Base-by-base conservation (phyloP, 2,888 invertebrate species). In the Uropetala carovei region DNA sequence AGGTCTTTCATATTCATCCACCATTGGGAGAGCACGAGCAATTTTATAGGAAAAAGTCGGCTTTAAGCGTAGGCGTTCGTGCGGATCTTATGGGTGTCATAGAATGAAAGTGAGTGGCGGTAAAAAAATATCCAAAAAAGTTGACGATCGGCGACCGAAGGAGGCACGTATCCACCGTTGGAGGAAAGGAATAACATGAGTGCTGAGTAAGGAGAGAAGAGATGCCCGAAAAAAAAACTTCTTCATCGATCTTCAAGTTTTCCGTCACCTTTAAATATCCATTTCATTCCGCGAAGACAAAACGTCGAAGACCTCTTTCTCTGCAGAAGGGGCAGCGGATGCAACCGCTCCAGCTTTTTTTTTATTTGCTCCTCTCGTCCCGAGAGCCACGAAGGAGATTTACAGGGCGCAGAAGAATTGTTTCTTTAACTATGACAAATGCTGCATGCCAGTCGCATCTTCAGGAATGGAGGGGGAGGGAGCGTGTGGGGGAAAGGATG, bases 401-500 rank as follows among this genome's bases (percentile, higher is more conserved):
- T 89, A 89, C 89, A 27, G 68, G 64, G 89, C 89, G 89, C 64
- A 68, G 64, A 64, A 43, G 89, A 89, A 89, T 89, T 68, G 89
- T 89, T 89, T n/a, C n/a, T 68, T 64, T 75, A 75, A 75, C 75
- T 89, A 89, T 89, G 89, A 89, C 89, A 89, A 89, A 89, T 89
- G 89, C 64, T n/a, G 89, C 89, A 64, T 64, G 89, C 64, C 18
- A 64, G 30, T 60, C 56, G 89, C 60, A 83, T 83, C 83, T n/a
- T 57, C 27, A n/a, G 11, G n/a, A 11, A 64, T 16, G 64, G 64
- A 0, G 64, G 18, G 83, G 43, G 82, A 82, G 82, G 30, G 30
- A 86, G 89, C 56, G 56, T 68, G 13, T n/a, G 68, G 60, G 14
- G 82, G 30, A 82, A 30, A 16, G 30, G 82, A 10, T 13, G 82